These are phyloP conservation scores for Acanthiza pusilla DNA, from an alignment of 2,797 vertebrate species.

Conservation along the genomic window DNA sequence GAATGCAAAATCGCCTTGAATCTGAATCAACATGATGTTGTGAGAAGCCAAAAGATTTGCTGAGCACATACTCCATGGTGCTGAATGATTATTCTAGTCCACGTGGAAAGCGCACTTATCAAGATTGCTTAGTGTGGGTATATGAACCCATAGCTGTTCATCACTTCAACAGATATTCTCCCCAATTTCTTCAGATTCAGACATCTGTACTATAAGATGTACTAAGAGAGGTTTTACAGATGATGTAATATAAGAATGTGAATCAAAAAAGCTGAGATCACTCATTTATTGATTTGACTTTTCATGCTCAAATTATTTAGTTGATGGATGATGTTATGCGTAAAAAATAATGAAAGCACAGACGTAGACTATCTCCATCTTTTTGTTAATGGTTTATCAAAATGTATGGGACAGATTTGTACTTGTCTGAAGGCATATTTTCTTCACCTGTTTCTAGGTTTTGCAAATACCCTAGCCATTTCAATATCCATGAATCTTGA, in stretches of 20 bases:
- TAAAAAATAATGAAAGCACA: conserved; percentile 15
- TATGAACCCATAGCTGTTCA: conserved; percentile 74
- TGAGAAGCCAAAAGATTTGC: conserved; percentile 25
- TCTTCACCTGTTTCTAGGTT: neutral
- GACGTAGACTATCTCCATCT: neutral
- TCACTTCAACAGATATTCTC: conserved; percentile 74
- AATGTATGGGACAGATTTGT: neutral
- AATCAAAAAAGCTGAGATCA: conserved; percentile 78
- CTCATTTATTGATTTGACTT: conserved; percentile 82
- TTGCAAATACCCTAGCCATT: neutral
- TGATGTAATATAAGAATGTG: conserved; percentile 76
- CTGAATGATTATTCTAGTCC: conserved; percentile 60
- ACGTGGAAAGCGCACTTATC: conserved; percentile 57
- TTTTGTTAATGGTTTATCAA: conserved; percentile 32
- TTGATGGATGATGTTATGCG: conserved; percentile 34
- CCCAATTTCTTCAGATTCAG: conserved; percentile 59
- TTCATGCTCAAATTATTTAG: conserved; percentile 79
- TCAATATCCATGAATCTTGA: neutral
- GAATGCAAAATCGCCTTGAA: conserved; percentile 7
- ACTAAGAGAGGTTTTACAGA: conserved; percentile 65
- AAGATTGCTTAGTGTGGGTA: conserved; percentile 76
- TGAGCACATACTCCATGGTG: neutral
- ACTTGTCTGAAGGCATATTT: neutral
- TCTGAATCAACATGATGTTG: conserved; percentile 34
- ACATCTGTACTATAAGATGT: conserved; percentile 61